Conservation (phyloP, 2,797 vertebrate species). For the Lerista edwardsae region DNA sequence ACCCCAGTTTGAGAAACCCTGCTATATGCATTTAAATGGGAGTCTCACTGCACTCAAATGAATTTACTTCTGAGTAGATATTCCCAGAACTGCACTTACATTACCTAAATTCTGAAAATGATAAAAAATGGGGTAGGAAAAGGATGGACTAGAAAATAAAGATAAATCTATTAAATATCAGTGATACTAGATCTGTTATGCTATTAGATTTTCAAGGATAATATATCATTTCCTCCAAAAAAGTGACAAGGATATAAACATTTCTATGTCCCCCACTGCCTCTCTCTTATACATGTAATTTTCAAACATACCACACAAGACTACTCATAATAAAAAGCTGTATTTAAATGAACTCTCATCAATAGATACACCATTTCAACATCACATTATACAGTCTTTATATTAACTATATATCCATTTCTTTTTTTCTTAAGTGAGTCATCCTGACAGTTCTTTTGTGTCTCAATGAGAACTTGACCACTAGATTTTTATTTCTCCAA, state of each 20-base stretch:
- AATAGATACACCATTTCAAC: not conserved
- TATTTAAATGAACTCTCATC: not conserved
- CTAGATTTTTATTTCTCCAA: not conserved
- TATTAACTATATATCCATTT: not conserved
- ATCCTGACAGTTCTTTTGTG: too few species aligned
- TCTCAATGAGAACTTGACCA: not conserved
- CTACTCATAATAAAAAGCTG: not conserved
- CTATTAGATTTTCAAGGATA: not conserved
- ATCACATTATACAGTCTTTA: not conserved
- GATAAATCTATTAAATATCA: not conserved
- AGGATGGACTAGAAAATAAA: not conserved
- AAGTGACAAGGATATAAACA: not conserved
- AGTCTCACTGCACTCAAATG: too few species aligned
- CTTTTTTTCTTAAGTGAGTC: not conserved
- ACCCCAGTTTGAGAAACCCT: too few species aligned
- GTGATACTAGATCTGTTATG: not conserved
- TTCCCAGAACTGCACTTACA: too few species aligned
- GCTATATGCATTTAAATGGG: too few species aligned
- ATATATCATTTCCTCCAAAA: not conserved
- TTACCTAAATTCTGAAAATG: too few species aligned
- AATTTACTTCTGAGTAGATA: too few species aligned
- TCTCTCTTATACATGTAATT: not conserved
- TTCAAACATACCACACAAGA: too few species aligned
- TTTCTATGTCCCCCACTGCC: not conserved
- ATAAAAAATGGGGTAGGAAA: not conserved